Evolutionary conservation across 2,888 invertebrate genomes (phyloP).

Genomic region (Zaprionus bogoriensis): DNA sequence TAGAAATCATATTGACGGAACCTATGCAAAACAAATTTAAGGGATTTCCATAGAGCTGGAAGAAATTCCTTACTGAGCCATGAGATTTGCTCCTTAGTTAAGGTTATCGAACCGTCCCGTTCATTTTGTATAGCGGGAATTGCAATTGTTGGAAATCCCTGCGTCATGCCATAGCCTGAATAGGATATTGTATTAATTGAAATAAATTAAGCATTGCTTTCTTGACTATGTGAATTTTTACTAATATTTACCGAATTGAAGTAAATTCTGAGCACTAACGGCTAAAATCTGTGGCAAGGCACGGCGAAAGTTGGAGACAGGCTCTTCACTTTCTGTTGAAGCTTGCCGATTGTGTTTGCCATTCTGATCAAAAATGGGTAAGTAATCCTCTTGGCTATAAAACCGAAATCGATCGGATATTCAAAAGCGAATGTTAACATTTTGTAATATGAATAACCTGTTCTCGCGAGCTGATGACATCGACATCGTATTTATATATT

Average conservation of each 20-base stretch:
- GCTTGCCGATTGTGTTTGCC: neutral
- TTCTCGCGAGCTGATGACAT: too few species aligned
- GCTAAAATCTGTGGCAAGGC: constrained; percentile 16
- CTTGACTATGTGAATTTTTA: neutral
- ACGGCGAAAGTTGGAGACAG: neutral
- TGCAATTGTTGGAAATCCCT: constrained; percentile 22
- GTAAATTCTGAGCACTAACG: constrained; percentile 13
- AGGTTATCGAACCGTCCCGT: neutral
- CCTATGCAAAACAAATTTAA: neutral
- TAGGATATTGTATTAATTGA: neutral
- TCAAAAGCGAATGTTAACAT: too few species aligned
- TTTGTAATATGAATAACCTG: too few species aligned
- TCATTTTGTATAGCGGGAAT: constrained; percentile 13
- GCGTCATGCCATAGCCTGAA: constrained; percentile 20
- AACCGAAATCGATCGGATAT: neutral
- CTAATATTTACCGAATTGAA: constrained; percentile 12
- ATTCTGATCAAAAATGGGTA: neutral
- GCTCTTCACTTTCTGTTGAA: neutral
- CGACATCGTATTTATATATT: too few species aligned
- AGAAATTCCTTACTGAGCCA: constrained; percentile 14
- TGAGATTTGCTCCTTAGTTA: constrained; percentile 14
- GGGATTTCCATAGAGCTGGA: neutral
- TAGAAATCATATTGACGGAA: constrained; percentile 20
- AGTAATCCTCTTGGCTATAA: neutral
- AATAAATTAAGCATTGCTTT: neutral